Conservation (phyloP, 2,888 invertebrate species). For the Drosophila falleni region DNA sequence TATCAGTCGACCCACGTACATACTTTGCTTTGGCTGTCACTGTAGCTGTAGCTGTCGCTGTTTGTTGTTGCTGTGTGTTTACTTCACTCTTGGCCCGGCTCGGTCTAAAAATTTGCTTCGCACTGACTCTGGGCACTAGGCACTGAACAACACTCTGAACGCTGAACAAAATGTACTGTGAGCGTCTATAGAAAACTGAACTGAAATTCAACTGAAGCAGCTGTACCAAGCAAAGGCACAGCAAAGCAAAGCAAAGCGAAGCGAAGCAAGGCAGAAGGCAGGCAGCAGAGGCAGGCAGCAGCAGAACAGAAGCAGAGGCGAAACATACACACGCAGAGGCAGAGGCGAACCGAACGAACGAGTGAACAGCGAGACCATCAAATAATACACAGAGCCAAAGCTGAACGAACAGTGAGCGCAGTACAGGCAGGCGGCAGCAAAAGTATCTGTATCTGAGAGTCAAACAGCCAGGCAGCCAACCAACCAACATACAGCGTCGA, state of each 20-base stretch:
- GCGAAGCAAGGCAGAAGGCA: constrained; percentile 30
- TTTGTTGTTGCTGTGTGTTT: constrained; percentile 39
- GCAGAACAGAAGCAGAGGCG: constrained; percentile 60
- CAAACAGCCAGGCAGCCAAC: constrained; percentile 58
- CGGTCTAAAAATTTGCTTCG: constrained; percentile 56
- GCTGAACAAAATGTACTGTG: constrained; percentile 78
- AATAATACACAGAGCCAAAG: constrained; percentile 69
- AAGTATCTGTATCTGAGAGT: constrained; percentile 79
- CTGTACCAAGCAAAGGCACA: constrained; percentile 76
- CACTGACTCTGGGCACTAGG: constrained; percentile 55
- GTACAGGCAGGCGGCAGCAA: constrained; percentile 69
- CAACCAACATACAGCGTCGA: constrained; percentile 66
- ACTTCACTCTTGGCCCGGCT: constrained; percentile 62
- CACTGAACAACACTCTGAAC: constrained; percentile 59
- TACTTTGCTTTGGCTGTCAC: constrained; percentile 71
- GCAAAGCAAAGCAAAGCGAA: constrained; percentile 67
- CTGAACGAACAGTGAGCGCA: constrained; percentile 59
- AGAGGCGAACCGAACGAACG: constrained; percentile 55
- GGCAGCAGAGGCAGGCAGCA: constrained; percentile 29
- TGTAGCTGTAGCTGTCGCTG: constrained; percentile 17
- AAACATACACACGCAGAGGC: constrained; percentile 42
- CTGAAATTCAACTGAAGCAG: constrained; percentile 82
- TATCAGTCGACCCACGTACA: constrained; percentile 52
- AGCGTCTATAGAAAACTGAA: constrained; percentile 80
- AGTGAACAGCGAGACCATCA: constrained; percentile 79